Evolutionary conservation across 2,888 invertebrate genomes (phyloP), one percentile per base, ranked within the genome.

Genomic region (Tuberolachnus salignus): DNA sequence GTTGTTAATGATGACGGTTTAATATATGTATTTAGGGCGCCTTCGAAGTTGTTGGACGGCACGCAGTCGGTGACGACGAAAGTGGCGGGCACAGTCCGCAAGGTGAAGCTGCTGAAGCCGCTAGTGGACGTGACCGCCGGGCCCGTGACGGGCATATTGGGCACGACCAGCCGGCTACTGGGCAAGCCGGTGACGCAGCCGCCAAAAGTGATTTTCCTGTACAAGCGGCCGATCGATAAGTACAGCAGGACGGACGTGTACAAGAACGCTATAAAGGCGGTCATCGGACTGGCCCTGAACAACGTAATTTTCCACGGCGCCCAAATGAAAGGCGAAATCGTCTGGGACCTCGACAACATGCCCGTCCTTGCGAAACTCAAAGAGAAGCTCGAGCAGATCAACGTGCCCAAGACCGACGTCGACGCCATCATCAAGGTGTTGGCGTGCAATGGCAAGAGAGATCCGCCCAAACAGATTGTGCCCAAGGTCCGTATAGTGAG

Each of bases 351-450:
- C 1, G 3, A 14, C 0, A 1, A 0, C 0, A 14, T 55, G 46
- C 55, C 64, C 10, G 46, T 55, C 1, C 66, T 75, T 2, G 0
- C 0, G 0, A 9, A 9, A 0, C 8, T 46, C 1, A 14, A 26
- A 0, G 0, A 0, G 0, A 1, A 26, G 0, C 55, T 66, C 1
- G 0, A 1, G 4, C n/a, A 0, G 0, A 23, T 26, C 16, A 53
- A 53, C 0, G 64, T 64, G 0, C 1, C 9, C 6, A 2, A 19
- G 3, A 1, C 11, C 1, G 42, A 44, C 26, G 19, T 55, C 8
- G 21, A 14, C 9, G 10, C 13, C 10, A 46, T 66, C 16, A 11
- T 26, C 53, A 23, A 13, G 8, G 23, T 66, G 16, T 3, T 75
- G 46, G 44, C 55, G 19, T 8, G 44, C 19, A 75, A 66, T 10